Base-by-base conservation (phyloP, 2,797 vertebrate species). In the Vultur gryphus region DNA sequence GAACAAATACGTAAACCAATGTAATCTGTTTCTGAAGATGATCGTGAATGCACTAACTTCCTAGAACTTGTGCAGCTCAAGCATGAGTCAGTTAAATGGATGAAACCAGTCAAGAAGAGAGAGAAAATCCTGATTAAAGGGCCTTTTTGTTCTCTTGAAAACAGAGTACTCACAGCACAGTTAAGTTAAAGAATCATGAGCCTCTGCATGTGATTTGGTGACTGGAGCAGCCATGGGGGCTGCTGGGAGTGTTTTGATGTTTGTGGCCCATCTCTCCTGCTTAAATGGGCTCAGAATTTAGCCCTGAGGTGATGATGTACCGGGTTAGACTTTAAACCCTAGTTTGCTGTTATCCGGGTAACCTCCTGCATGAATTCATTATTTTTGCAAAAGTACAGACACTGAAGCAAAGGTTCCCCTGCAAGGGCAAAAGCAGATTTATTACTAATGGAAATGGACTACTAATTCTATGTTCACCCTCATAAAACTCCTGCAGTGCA, bases 381-480 rank as follows among this genome's bases (percentile, higher is more conserved):
- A 97, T 94, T 97, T 98, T 97, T 91, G 90, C 69, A 95, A 84
- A 98, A 94, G 93, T 92, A 94, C 67, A 97, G 96, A 95, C 65
- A 76, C 75, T 96, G 97, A 97, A 97, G 89, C 59, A 98, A 97
- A 97, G 87, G 90, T 95, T 92, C 52, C 81, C 52, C 90, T 92
- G 86, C 95, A 98, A 98, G 97, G 97, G 93, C 97, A 97, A 96
- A 97, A 94, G 46, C 81, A 98, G 97, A 98, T 98, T 98, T 98
- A 98, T 79, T 97, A 97, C 93, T 95, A 94, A 97, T 97, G 28
- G 75, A 97, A 98, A 97, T 96, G 84, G 93, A 94, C 95, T 97
- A 97, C 96, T 97, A 97, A 97, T 98, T 98, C 96, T 96, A 93
- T 96, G 96, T 95, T 98, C 95, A 93, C 72, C 93, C 96, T 97